Percentiles rank a stretch among this genome's conserved stretches.
Evolutionary conservation across 1,140 invertebrate genomes (phyloP).

Genomic region (Patella vulgata): DNA sequence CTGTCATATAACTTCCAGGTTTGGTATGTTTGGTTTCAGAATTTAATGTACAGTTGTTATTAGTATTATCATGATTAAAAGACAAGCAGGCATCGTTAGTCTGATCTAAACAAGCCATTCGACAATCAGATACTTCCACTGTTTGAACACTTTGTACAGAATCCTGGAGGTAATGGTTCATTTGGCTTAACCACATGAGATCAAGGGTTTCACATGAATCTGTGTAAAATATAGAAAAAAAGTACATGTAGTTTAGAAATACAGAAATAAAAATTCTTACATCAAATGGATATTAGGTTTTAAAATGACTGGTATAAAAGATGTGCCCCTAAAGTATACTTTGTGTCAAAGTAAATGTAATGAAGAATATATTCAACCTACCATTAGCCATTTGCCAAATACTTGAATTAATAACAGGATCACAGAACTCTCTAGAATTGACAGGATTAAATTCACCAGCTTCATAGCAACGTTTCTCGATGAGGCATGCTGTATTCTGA

Average conservation of each 20-base stretch:
- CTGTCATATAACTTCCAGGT: background rate
- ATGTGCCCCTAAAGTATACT: background rate
- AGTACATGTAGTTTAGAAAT: no score
- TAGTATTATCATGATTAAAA: constrained; percentile 27
- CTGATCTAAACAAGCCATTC: constrained; percentile 21
- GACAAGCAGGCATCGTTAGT: constrained; percentile 28
- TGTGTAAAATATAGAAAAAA: constrained; percentile 18
- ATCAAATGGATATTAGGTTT: no score
- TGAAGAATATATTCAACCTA: constrained; percentile 6
- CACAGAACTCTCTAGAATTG: constrained; percentile 37
- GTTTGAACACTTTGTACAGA: no score
- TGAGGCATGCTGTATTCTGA: constrained; percentile 41
- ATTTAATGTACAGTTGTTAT: constrained; percentile 33
- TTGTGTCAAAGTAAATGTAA: background rate
- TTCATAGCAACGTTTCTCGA: constrained; percentile 45
- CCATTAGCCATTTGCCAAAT: constrained; percentile 42
- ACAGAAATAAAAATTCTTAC: no score
- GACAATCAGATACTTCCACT: constrained; percentile 18
- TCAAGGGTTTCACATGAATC: constrained; percentile 47
- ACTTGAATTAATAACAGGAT: constrained; percentile 35
- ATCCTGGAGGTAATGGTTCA: no score
- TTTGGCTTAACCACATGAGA: constrained; percentile 38
- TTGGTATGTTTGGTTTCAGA: constrained; percentile 18
- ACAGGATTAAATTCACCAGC: constrained; percentile 41
- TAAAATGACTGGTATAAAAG: no score